These are phyloP conservation scores for Epinotia ramella DNA, from an alignment of 2,888 invertebrate genomes.

Conservation along the genomic window DNA sequence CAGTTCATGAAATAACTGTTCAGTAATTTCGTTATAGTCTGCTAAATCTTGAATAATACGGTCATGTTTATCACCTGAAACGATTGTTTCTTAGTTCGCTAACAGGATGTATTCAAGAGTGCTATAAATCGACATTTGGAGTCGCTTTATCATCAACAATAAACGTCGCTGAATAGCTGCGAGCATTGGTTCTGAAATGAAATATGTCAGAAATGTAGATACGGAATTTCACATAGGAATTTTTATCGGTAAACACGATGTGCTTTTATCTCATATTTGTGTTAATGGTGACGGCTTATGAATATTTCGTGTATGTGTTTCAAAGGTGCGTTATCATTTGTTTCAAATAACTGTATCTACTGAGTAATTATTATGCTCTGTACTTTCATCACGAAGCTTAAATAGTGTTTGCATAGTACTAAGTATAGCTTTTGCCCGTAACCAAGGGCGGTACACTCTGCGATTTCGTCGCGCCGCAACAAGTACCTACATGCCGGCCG, in stretches of 20 bases:
- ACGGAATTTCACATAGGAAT: background rate
- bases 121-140: conserved; percentile 27
- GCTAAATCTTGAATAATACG: conserved; percentile 34
- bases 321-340: background rate
- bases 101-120: conserved; percentile 30
- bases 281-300: background rate
- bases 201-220: background rate
- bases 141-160: conserved; percentile 5
- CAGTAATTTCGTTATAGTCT: conserved; percentile 42
- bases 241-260: background rate
- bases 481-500: too few relatives aligned
- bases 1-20: conserved; percentile 13
- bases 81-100: conserved; percentile 33
- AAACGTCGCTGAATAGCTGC: conserved; percentile 1
- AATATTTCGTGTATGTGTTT: background rate
- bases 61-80: conserved; percentile 38
- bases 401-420: background rate
- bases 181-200: background rate
- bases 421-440: background rate
- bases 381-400: background rate
- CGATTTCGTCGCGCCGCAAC: too few relatives aligned
- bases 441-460: too few relatives aligned
- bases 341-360: background rate
- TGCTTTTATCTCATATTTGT: conserved; percentile 13
- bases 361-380: background rate